Base-by-base conservation (phyloP, 2,888 invertebrate species). In the Orthosia gothica region DNA sequence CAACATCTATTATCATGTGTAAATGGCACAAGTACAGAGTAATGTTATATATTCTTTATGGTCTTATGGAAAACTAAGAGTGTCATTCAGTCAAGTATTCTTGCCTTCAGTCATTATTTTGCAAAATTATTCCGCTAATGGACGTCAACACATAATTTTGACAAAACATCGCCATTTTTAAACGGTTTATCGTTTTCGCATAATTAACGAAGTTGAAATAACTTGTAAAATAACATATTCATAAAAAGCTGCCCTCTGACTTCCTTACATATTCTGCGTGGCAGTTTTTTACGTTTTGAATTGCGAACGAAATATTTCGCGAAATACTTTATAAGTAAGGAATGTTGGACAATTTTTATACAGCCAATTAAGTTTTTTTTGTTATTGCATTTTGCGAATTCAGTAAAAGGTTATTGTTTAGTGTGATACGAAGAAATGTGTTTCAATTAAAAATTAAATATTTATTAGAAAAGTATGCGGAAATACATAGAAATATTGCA, bases 261-360 rank as follows among this genome's bases (percentile, higher is more conserved):
- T 81, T 75, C 73, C 73, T 83, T 66, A 81, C 73, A 86, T 86
- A 71, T 57, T 71, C 54, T 32, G 67, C 63, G 76, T n/a, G 54
- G 54, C 75, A 74, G 32, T 66, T 81, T 83, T 85, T 81, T 82
- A 49, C 13, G 26, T 71, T 78, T 77, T 59, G 78, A 77, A 84
- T 82, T 79, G 71, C 68, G 65, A 84, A 55, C 57, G 69, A 75
- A 86, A 86, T 84, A 70, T 74, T 84, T 77, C 61, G 71, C 52
- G 62, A 84, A 84, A 87, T 87, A 72, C 76, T 86, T 81, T 81
- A 74, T 75, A 65, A 50, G 59, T 50, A 59, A 65, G 57, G 79
- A 86, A 84, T 80, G 84, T 59, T 63, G 77, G 50, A 64, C 71
- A 70, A 65, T 77, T 81, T 83, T 84, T 67, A 79, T 72, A 69